Conservation (phyloP, 2,888 invertebrate species). For the Gymnosoma rotundatum region DNA sequence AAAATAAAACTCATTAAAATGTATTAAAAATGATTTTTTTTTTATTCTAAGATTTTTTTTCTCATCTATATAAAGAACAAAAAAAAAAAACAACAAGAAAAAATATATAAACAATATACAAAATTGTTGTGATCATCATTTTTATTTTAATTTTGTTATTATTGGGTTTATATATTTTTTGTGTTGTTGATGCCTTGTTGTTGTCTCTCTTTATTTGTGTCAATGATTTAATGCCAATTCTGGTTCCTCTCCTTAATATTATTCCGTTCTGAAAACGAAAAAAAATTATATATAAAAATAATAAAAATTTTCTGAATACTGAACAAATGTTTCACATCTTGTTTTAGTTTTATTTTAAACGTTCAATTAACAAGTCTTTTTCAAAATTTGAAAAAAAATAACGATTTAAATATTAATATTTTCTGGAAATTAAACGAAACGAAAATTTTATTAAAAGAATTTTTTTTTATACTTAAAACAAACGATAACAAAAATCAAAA, state of each 20-base stretch:
- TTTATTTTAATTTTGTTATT: conserved; percentile 55
- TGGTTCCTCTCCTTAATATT: conserved; percentile 46
- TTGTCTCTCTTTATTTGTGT: conserved; percentile 34
- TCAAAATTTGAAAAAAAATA: not conserved
- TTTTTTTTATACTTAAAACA: too few relatives aligned
- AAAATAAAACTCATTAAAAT: conserved; percentile 45
- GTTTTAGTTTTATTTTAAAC: conserved; percentile 53
- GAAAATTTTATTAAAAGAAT: not conserved
- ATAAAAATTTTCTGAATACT: conserved; percentile 32
- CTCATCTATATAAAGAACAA: conserved; percentile 14
- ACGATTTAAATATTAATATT: not conserved
- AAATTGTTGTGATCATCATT: conserved; percentile 48
- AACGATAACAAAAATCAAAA: too few relatives aligned
- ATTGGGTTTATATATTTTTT: conserved; percentile 8
- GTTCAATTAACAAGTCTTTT: conserved; percentile 58
- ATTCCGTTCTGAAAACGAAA: conserved; percentile 20
- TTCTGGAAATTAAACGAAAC: not conserved
- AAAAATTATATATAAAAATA: not conserved
- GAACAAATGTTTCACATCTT: conserved; percentile 45
- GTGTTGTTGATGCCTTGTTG: not conserved
- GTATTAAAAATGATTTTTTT: conserved; percentile 15
- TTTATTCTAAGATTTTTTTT: not conserved
- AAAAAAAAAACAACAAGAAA: conserved; percentile 27
- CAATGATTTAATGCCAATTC: conserved; percentile 52
- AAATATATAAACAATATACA: not conserved